Base-by-base conservation (phyloP, 2,113 vertebrate genomes). In the Vimba vimba region DNA sequence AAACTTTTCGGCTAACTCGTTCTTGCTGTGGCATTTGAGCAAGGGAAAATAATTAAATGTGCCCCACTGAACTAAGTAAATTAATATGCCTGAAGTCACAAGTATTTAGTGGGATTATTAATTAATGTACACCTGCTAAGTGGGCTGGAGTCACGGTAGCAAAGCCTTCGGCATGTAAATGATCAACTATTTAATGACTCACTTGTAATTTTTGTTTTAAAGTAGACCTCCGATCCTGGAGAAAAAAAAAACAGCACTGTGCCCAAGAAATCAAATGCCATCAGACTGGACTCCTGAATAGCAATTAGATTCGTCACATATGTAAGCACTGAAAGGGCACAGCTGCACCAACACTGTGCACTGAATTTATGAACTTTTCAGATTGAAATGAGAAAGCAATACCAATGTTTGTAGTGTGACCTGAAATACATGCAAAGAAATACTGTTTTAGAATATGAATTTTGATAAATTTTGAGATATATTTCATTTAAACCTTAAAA, bases 41-140 rank as follows among this genome's bases (percentile, higher is more conserved):
- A 8, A 36, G 39, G 57, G 57, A 76, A 75, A 45, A 75, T 64
- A 76, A 82, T 86, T 47, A 74, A 73, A 47, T 1, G 2, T 57
- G 33, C 66, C 55, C 71, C 30, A 64, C 19, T 25, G 68, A 71
- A 71, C 50, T 43, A 43, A 82, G 21, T 75, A 57, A 76, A 82
- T 50, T 50, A 52, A 82, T 75, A 50, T 33, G 66, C 50, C 75
- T 79, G 45, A 84, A 74, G 79, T 86, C 69, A 71, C 50, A 77
- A 36, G 68, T 71, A 77, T 82, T 85, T 87, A 64, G 55, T 52
- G 64, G 21, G 81, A 57, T 75, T 76, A 73, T 80, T 76, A 75
- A 81, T 88, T 86, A 86, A 79, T 69, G 9, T 69, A 69, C 39
- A 79, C 45, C 55, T 84, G 75, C 30, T 83, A 45, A 43, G 55